Conservation (phyloP, 2,113 vertebrate genomes). For the Theropithecus gelada region DNA sequence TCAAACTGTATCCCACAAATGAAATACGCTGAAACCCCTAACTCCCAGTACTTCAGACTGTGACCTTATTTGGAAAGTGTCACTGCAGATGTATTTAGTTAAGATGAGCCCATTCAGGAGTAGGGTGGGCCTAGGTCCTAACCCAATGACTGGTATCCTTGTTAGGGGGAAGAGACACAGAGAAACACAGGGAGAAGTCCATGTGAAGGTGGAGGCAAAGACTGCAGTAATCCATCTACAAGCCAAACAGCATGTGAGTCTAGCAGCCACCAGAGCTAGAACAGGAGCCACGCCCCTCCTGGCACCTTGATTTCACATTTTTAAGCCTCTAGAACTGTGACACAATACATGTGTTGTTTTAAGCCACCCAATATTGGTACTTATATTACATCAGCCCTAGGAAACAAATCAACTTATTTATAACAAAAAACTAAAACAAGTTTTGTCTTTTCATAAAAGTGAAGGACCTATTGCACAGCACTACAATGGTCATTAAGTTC, state of each 20-base stretch:
- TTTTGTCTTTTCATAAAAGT: not conserved
- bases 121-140: fast-evolving
- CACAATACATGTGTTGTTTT: not conserved
- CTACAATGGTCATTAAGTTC: not conserved
- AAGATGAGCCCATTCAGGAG: fast-evolving
- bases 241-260: no score
- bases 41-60: no score
- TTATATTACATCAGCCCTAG: no score
- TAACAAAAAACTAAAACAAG: not conserved
- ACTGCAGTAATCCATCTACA: fast-evolving
- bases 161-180: not conserved
- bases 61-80: not conserved
- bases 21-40: not conserved
- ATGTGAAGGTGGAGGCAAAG: fast-evolving
- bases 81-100: not conserved
- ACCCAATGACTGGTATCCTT: not conserved
- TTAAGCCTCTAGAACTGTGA: not conserved
- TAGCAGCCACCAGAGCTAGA: not conserved
- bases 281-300: fast-evolving
- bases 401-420: not conserved
- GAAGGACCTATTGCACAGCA: no score
- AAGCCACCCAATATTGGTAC: not conserved
- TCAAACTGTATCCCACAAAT: not conserved
- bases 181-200: no score
- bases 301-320: not conserved